These are phyloP conservation scores for Itoplectis maculator DNA, from an alignment of 2,888 invertebrate genomes.

Conservation along the genomic window DNA sequence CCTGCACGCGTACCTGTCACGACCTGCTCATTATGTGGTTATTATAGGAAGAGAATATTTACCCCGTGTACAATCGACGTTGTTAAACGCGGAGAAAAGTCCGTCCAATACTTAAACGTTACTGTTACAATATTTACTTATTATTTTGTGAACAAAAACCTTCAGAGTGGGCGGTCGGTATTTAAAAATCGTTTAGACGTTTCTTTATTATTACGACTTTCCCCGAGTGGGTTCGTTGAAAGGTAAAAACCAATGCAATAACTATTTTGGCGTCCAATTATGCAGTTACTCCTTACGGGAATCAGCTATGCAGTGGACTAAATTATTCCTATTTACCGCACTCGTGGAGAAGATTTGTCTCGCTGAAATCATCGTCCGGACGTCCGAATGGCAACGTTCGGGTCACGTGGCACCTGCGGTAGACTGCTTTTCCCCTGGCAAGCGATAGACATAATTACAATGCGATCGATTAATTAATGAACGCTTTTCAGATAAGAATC, in stretches of 20 bases:
- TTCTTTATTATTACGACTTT: no score
- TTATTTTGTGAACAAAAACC: no score
- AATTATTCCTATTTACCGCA: not conserved
- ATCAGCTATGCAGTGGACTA: not conserved
- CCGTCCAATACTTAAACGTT: not conserved
- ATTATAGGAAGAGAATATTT: not conserved
- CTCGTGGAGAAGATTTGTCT: not conserved
- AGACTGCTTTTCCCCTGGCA: not conserved
- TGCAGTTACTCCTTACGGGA: not conserved
- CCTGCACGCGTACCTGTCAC: not conserved
- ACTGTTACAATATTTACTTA: no score
- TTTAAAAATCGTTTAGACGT: no score
- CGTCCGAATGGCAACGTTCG: not conserved
- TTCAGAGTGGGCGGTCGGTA: no score
- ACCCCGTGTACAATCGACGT: not conserved
- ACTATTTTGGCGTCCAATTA: not conserved
- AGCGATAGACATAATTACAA: not conserved
- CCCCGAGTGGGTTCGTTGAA: not conserved
- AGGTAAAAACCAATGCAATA: not conserved
- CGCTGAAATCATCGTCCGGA: conserved; percentile 1
- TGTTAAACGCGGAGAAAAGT: not conserved
- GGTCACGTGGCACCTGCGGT: conserved; percentile 18
- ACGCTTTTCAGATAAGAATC: not conserved
- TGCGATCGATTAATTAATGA: not conserved
- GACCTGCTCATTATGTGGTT: not conserved